Conservation (phyloP, 1,140 invertebrate species). For the Drosophila albomicans region DNA sequence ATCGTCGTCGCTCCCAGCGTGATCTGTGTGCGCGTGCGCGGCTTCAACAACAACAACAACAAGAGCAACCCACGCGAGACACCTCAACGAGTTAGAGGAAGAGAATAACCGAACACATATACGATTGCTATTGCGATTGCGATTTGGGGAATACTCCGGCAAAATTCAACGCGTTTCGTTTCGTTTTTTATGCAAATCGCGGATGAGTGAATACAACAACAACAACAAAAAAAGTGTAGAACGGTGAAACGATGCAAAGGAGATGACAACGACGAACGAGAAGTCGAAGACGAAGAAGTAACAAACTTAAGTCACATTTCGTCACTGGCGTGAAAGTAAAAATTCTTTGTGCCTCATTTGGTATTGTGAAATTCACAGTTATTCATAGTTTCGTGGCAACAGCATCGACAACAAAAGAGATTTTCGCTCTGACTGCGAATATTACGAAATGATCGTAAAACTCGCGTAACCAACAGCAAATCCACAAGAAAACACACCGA, state of each 20-base stretch:
- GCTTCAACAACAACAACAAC: conserved; percentile 30
- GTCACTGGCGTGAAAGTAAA: conserved; percentile 72
- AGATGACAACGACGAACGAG: not conserved
- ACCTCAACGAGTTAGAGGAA: conserved; percentile 14
- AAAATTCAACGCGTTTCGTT: conserved; percentile 18
- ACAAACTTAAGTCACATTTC: conserved; percentile 35
- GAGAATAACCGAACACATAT: conserved; percentile 5
- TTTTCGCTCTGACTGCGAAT: conserved; percentile 43
- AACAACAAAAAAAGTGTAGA: not conserved
- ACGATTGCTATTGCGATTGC: conserved; percentile 5
- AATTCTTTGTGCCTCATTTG: conserved; percentile 58
- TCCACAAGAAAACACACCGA: conserved; percentile 23
- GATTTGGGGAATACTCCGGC: conserved; percentile 10
- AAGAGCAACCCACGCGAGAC: conserved; percentile 46
- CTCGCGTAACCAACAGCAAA: conserved; percentile 46
- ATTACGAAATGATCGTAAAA: conserved; percentile 70
- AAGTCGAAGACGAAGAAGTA: not conserved
- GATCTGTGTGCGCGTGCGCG: conserved; percentile 74
- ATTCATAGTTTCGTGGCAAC: conserved; percentile 17
- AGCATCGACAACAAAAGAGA: conserved; percentile 45
- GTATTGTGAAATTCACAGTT: conserved; percentile 55
- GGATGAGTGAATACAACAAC: not conserved
- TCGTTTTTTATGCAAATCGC: conserved; percentile 71
- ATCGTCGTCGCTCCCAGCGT: conserved; percentile 39
- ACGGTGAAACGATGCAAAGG: conserved; percentile 8